These are phyloP conservation scores for Elysia chlorotica DNA, from an alignment of 1,140 invertebrate genomes.

Conservation along the genomic window DNA sequence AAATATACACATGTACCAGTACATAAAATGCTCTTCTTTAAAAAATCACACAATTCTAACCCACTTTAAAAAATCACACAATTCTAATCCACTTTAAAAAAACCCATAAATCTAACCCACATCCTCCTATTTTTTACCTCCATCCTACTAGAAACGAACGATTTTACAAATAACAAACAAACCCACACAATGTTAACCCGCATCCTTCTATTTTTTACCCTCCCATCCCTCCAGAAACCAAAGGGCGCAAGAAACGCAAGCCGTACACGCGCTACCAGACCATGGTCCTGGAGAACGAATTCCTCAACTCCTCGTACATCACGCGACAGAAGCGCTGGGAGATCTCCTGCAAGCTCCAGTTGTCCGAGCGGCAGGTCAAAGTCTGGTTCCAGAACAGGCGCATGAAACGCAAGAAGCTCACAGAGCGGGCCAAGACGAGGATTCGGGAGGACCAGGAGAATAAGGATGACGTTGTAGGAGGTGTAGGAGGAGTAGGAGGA, in stretches of 20 bases:
- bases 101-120: not conserved
- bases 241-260: conserved; percentile 71
- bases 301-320: conserved; percentile 71
- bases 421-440: conserved; percentile 31
- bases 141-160: not conserved
- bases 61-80: not conserved
- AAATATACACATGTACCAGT: no score
- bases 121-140: not conserved
- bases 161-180: not conserved
- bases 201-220: not conserved
- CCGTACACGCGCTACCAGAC: conserved; percentile 92
- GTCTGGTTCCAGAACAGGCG: conserved; percentile 86
- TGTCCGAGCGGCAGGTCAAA: conserved; percentile 86
- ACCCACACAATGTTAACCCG: not conserved
- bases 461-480: conserved; percentile 34
- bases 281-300: conserved; percentile 71
- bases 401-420: conserved; percentile 96
- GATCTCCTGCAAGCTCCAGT: conserved; percentile 86
- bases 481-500: no score
- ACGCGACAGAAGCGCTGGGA: conserved; percentile 80
- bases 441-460: conserved; percentile 37
- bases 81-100: not conserved
- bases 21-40: no score
- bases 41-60: no score
- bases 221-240: conserved; percentile 51